These are phyloP conservation scores for Samia ricini DNA, from an alignment of 1,140 invertebrate species.

Conservation along the genomic window DNA sequence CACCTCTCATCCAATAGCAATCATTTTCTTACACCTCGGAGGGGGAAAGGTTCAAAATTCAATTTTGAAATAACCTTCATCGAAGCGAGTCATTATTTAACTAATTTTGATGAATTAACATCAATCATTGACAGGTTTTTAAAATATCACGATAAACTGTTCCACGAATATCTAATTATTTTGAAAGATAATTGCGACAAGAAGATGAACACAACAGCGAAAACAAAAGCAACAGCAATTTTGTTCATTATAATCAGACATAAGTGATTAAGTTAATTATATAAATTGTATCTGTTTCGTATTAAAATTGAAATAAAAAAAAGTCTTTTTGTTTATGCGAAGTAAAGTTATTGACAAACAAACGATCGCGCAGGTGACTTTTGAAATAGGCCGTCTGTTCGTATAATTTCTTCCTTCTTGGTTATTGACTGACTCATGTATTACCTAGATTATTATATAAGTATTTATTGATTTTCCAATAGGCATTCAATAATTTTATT, in stretches of 20 bases:
- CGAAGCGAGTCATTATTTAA: not conserved
- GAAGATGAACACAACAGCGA: not conserved
- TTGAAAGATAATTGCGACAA: not conserved
- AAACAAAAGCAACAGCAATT: not conserved
- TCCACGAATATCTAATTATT: not conserved
- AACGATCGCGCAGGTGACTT: too few relatives aligned
- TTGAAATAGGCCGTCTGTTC: too few relatives aligned
- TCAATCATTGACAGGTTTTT: not conserved
- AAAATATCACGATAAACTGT: not conserved
- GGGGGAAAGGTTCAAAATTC: constrained; percentile 67
- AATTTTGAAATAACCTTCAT: constrained; percentile 38
- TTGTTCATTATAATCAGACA: not conserved
- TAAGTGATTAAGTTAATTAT: not conserved
- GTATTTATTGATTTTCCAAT: too few relatives aligned
- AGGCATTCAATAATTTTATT: too few relatives aligned
- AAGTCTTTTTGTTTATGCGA: not conserved
- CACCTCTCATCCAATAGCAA: constrained; percentile 83
- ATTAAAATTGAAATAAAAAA: not conserved
- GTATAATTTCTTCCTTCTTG: too few relatives aligned
- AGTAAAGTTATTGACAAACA: too few relatives aligned
- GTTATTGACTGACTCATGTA: too few relatives aligned
- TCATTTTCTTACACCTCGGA: constrained; percentile 64
- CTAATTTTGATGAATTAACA: not conserved
- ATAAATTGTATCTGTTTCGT: not conserved
- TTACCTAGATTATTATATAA: too few relatives aligned